Conservation (phyloP, 2,888 invertebrate genomes). For the Camptogramma bilineatum region DNA sequence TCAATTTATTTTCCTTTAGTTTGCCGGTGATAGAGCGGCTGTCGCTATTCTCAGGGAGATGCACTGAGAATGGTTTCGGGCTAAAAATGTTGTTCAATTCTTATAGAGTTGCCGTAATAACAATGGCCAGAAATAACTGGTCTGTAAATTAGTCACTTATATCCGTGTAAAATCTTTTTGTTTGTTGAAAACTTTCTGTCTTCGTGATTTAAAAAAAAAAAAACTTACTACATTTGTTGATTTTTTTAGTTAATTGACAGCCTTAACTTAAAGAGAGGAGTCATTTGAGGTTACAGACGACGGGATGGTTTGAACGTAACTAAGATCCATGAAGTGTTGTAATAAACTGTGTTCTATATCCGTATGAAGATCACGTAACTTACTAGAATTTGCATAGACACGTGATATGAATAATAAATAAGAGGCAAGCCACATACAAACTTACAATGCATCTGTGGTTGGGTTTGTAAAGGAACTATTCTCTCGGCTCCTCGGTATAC, state of each 20-base stretch:
- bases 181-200: background rate
- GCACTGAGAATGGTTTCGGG: too few species aligned
- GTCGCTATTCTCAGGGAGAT: too few species aligned
- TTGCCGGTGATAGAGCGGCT: too few species aligned
- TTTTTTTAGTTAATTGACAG: background rate
- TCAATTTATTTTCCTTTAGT: too few species aligned
- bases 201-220: background rate
- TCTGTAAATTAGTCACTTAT: background rate
- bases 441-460: conserved; percentile 10
- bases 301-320: conserved; percentile 46
- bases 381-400: conserved; percentile 63
- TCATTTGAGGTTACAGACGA: conserved; percentile 36
- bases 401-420: conserved; percentile 65
- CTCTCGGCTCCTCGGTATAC: conserved; percentile 30
- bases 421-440: conserved; percentile 28
- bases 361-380: conserved; percentile 64
- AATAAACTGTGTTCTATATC: conserved; percentile 48
- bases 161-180: background rate
- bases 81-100: too few species aligned
- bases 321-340: conserved; percentile 48
- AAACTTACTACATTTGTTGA: background rate
- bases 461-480: conserved; percentile 38
- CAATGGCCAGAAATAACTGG: conserved; percentile 1
- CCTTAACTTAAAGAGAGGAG: conserved; percentile 4
- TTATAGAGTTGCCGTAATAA: background rate